A percentile compares a stretch with the other conserved stretches of the same genome.
Evolutionary conservation across 2,797 vertebrate genomes (phyloP).

Genomic region (Acanthurus lineatus): DNA sequence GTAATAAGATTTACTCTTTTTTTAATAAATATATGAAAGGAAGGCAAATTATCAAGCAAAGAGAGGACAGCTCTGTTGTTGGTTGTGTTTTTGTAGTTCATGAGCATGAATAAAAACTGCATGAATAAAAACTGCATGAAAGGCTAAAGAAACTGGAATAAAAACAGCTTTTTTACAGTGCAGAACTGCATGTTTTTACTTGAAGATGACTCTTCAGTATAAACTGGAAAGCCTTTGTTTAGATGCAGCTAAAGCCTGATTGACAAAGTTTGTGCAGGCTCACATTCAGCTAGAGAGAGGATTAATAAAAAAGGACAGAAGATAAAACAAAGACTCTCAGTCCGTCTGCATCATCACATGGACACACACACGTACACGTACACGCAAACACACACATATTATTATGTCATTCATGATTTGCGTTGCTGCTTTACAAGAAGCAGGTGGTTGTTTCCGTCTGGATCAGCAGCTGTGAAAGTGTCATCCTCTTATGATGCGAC

Average conservation of each 20-base stretch:
- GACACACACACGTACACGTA: constrained; percentile 27
- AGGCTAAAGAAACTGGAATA: neutral
- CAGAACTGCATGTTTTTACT: neutral
- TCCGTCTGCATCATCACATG: neutral
- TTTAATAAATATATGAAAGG: too few species aligned
- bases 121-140: too few species aligned
- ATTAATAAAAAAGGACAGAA: constrained; percentile 47
- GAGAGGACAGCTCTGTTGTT: too few species aligned
- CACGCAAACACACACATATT: constrained; percentile 25
- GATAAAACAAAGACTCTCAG: constrained; percentile 37
- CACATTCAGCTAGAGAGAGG: constrained; percentile 43
- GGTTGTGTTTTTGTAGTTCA: too few species aligned
- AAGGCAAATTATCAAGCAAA: too few species aligned
- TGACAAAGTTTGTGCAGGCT: constrained; percentile 57
- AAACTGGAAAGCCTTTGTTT: constrained; percentile 54
- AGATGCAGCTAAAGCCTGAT: constrained; percentile 45
- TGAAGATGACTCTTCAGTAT: neutral
- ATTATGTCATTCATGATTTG: constrained; percentile 49
- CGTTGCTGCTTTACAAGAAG: constrained; percentile 45
- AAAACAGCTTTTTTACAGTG: constrained; percentile 35
- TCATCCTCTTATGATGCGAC: neutral
- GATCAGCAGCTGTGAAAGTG: constrained; percentile 25
- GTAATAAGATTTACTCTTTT: too few species aligned
- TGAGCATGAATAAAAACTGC: too few species aligned
- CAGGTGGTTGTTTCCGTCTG: constrained; percentile 48